Evolutionary conservation across 2,797 vertebrate species (phyloP).

Genomic region (Microcaecilia unicolor): DNA sequence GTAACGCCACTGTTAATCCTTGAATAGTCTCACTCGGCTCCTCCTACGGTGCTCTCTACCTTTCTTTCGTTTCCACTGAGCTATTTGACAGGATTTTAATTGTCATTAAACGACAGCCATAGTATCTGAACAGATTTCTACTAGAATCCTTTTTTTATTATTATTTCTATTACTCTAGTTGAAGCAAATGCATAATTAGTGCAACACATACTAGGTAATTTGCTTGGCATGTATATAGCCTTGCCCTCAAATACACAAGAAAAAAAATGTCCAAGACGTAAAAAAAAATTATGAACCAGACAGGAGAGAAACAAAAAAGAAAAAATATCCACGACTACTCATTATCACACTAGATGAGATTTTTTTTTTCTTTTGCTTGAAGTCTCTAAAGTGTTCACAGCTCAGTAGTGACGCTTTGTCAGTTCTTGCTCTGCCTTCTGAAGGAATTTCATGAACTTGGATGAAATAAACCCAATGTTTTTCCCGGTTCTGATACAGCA

Average conservation of each 20-base stretch:
- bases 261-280: slow-evolving; percentile 37
- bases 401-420: slow-evolving; percentile 17
- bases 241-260: slow-evolving; percentile 30
- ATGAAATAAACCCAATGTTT: slow-evolving; percentile 17
- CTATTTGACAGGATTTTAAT: slow-evolving; percentile 8
- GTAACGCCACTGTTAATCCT: slow-evolving; percentile 41
- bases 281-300: slow-evolving; percentile 29
- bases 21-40: slow-evolving; percentile 29
- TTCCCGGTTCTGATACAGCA: slow-evolving; percentile 36
- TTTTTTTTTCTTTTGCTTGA: slow-evolving; percentile 26
- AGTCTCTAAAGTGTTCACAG: slow-evolving; percentile 39
- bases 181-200: slow-evolving; percentile 37
- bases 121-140: too few species aligned
- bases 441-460: slow-evolving; percentile 31
- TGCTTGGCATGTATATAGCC: slow-evolving; percentile 23
- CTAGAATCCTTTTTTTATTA: slow-evolving; percentile 40
- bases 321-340: slow-evolving; percentile 59
- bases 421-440: slow-evolving; percentile 38
- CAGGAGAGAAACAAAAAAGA: slow-evolving; percentile 26
- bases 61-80: too few species aligned
- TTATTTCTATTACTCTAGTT: slow-evolving; percentile 38
- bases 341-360: too few species aligned
- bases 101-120: slow-evolving; percentile 18
- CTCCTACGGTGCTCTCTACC: slow-evolving; percentile 23
- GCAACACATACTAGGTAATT: slow-evolving; percentile 36